Evolutionary conservation across 2,797 vertebrate genomes (phyloP), one percentile per base, ranked within the genome.

Genomic region (Tadarida brasiliensis): DNA sequence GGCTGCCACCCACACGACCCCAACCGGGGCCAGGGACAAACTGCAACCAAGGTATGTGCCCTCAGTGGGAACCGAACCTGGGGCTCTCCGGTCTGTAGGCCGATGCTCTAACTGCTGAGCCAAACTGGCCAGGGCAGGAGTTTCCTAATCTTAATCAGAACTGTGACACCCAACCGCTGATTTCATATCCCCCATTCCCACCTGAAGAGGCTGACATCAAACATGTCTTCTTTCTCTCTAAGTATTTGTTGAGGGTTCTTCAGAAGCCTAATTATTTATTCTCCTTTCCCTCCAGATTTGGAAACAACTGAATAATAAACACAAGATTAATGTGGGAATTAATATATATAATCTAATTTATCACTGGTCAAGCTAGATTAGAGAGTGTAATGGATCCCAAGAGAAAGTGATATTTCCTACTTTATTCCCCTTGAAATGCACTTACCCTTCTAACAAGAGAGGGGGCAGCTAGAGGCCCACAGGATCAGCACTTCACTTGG

Each of bases 261-360:
- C 39, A 76, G 74, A 95, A 86, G 30, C 11, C 28, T 76, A 6
- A 33, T 57, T 22, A 15, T 22, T 76, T 47, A 24, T 3, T 47
- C 3, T 4, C n/a, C 22, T 51, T 70, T 87, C 30, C 24, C 28
- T 87, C 57, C 30, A 80, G 67, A 85, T 63, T 78, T 71, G 33
- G 86, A 91, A 91, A 57, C n/a, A 56, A 20, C 56, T 78, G 33
- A 93, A 30, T 80, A 84, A 61, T 73, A 88, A 77, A n/a, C 15
- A 39, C 19, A 82, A 44, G 61, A 54, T 65, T 22, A 22, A 77
- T 80, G 19, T 88, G 51, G 39, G 56, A 70, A 95, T 95, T 80
- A 20, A 78, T 28, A 67, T 47, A 67, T 56, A 28, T 87, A 86
- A 47, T 90, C 81, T 87, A 49, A 77, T 51, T 68, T 73, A 49